phyloP scores from a whole-genome alignment of 2,888 invertebrate species.

The Uropetala carovei region DNA sequence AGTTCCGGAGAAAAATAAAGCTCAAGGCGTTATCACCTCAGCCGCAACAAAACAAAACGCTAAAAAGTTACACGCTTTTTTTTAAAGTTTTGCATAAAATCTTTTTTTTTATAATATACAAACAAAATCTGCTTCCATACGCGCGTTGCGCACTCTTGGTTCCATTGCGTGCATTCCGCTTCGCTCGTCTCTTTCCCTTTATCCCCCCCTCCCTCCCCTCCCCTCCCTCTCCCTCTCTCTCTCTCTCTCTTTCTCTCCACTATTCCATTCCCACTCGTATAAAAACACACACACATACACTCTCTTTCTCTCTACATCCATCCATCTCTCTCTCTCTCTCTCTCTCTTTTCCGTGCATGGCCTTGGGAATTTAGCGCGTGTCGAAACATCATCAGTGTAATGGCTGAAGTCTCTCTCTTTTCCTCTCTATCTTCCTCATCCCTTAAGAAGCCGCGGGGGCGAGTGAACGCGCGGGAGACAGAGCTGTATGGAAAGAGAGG shows the following conservation, averaged over 20 bases:
- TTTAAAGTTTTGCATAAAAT: too few relatives aligned
- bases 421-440: too few relatives aligned
- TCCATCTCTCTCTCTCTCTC: slow-evolving; percentile 6
- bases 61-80: too few relatives aligned
- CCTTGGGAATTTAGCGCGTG: slow-evolving; percentile 37
- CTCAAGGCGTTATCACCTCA: background rate
- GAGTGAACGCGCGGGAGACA: too few relatives aligned
- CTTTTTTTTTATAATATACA: background rate
- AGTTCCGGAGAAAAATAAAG: background rate
- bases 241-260: background rate
- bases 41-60: too few relatives aligned
- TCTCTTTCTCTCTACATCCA: background rate
- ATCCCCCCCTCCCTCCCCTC: background rate
- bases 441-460: too few relatives aligned
- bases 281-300: background rate
- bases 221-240: background rate
- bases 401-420: slow-evolving; percentile 9
- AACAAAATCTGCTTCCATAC: background rate
- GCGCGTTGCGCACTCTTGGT: background rate
- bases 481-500: too few relatives aligned
- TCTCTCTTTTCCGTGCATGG: slow-evolving; percentile 36
- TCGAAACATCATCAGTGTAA: slow-evolving; percentile 9
- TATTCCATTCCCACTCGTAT: background rate
- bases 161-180: background rate
- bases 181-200: background rate